phyloP scores from a whole-genome alignment of 2,888 invertebrate genomes.

The Drosophila flavopinicola region DNA sequence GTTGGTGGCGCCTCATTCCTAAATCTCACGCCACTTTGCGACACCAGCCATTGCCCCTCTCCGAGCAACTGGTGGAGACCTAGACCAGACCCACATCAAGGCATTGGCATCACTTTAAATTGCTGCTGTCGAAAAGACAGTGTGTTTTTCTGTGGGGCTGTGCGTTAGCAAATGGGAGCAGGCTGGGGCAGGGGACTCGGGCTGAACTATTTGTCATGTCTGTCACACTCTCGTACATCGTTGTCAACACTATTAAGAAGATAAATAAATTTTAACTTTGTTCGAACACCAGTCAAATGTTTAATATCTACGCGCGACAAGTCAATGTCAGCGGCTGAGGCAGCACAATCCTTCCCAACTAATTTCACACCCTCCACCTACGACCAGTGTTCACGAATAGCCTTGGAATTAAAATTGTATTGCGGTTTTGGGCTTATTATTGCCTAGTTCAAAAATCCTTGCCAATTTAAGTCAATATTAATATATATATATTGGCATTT shows the following conservation, averaged over 20 bases:
- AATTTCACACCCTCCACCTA: too few species aligned
- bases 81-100: constrained; percentile 18
- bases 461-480: too few species aligned
- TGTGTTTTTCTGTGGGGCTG: constrained; percentile 20
- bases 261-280: constrained; percentile 76
- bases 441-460: too few species aligned
- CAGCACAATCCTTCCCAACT: background rate
- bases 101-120: constrained; percentile 67
- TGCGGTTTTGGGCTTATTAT: too few species aligned
- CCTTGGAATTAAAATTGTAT: too few species aligned
- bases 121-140: constrained; percentile 68
- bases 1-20: constrained; percentile 32
- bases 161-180: constrained; percentile 8
- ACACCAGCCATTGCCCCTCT: constrained; percentile 35
- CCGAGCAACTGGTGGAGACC: constrained; percentile 2
- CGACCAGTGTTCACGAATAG: too few species aligned
- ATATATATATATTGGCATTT: too few species aligned
- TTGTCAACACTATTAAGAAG: constrained; percentile 81
- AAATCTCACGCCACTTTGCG: constrained; percentile 67
- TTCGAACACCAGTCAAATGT: constrained; percentile 62
- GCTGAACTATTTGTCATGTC: constrained; percentile 75
- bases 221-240: constrained; percentile 79
- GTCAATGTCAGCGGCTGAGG: constrained; percentile 37
- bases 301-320: constrained; percentile 54
- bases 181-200: constrained; percentile 12